A percentile compares a stretch with the other conserved stretches of the same genome.
Evolutionary conservation across 2,797 vertebrate species (phyloP).

Genomic region (Myotis myotis): DNA sequence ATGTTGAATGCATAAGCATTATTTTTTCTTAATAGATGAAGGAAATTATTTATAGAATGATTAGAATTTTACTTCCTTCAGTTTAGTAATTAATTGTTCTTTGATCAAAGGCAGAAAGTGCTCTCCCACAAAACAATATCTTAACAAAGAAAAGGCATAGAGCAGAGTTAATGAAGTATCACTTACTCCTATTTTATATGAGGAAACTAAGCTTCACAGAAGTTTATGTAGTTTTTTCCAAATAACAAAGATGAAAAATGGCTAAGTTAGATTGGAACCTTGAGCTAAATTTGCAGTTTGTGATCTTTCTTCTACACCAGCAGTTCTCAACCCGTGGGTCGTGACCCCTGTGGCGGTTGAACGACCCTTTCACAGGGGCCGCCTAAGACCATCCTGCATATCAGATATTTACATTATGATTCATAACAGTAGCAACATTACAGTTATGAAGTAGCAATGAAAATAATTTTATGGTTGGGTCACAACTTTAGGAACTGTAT

Average conservation of each 20-base stretch:
- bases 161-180: neutral
- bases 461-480: no score
- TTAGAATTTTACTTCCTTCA: neutral
- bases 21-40: constrained; percentile 11
- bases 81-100: constrained; percentile 26
- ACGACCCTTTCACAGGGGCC: no score
- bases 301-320: neutral
- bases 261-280: neutral
- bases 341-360: no score
- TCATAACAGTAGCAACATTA: no score
- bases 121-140: constrained; percentile 2
- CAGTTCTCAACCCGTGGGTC: no score
- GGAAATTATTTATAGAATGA: constrained; percentile 31
- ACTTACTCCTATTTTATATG: neutral
- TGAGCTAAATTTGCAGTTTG: neutral
- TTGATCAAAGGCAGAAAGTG: constrained; percentile 13
- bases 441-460: no score
- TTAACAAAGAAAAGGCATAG: constrained; percentile 12
- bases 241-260: neutral
- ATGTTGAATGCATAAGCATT: neutral
- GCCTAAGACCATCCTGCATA: no score
- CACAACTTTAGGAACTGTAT: no score
- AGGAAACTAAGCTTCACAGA: neutral
- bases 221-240: constrained; percentile 3
- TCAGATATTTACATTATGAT: no score